Evolutionary conservation across 2,797 vertebrate genomes (phyloP), one percentile per base, ranked within the genome.

Genomic region (Rhincodon typus): DNA sequence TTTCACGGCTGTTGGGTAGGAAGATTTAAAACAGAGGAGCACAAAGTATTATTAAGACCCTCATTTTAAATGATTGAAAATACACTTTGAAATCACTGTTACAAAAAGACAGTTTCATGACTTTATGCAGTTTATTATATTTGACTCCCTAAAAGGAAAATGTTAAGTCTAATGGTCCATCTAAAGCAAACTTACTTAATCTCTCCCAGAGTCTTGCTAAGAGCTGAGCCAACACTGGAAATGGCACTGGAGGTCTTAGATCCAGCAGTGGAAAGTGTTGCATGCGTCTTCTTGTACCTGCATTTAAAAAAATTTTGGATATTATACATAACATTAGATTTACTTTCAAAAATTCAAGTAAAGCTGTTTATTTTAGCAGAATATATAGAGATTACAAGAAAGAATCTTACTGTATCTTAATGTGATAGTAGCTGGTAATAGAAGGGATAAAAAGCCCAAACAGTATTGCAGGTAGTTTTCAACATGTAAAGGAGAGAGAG

Each of bases 221-320:
- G 98, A 96, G 98, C 98, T 7, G 98, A 98, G 96, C 99, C 98
- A 97, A 99, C 95, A 0, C 98, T 99, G 97, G 97, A 98, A 96
- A 99, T 96, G 95, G 99, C 99, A 12, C 98, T 98, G 0, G 98
- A 98, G 25, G 99, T 99, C 98, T 98, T 99, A 98, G 99, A 98
- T 95, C 99, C 98, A 0, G 99, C 99, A 97, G 98, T 98, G 93
- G 98, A 98, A 66, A 99, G 98, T 0, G 99, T 99, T 97, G 99
- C 99, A 97, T 99, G 98, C 96, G 99, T 99, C 98, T 99, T 99
- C 97, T 99, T 99, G 82, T 99, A 99, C 96, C 99, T 99, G 97
- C 23, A 77, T 0, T 62, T 96, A 96, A 87, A 96, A 96, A n/a
- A 15, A 50, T 70, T 77, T 95, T 74, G 30, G 66, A 8, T 72